These are phyloP conservation scores for Ethmia dodecea DNA, from an alignment of 2,888 invertebrate genomes.

Conservation along the genomic window DNA sequence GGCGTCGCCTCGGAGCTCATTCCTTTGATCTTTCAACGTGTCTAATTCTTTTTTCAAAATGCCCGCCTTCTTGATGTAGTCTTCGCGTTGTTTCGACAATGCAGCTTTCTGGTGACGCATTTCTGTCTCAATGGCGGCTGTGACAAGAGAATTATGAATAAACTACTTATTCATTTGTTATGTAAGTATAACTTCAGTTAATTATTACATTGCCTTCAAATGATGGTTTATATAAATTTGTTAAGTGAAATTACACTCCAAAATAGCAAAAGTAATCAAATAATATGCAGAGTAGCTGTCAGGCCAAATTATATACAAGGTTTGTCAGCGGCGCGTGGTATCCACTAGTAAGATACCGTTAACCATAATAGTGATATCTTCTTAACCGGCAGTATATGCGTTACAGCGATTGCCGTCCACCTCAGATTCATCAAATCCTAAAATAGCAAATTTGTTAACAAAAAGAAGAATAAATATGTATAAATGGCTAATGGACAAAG, in stretches of 20 bases:
- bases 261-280: conserved; percentile 14
- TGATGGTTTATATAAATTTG: not conserved
- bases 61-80: conserved; percentile 86
- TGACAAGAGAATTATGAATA: conserved; percentile 22
- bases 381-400: too few relatives aligned
- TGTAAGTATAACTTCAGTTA: conserved; percentile 14
- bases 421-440: too few relatives aligned
- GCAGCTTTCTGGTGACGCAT: conserved; percentile 90
- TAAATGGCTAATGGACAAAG: too few relatives aligned
- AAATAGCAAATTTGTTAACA: too few relatives aligned
- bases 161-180: conserved; percentile 9
- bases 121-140: conserved; percentile 86
- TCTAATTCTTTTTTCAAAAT: conserved; percentile 87
- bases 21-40: conserved; percentile 86
- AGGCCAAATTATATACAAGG: conserved; percentile 10
- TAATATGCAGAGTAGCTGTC: conserved; percentile 11
- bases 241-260: conserved; percentile 16
- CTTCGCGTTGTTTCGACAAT: conserved; percentile 87
- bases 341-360: too few relatives aligned
- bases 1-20: conserved; percentile 83
- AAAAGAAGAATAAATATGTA: too few relatives aligned
- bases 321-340: too few relatives aligned
- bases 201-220: not conserved
- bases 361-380: too few relatives aligned
- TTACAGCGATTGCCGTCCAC: too few relatives aligned